Percentiles rank a stretch among this genome's conserved stretches.
These are phyloP conservation scores for Ceyx cyanopectus DNA, from an alignment of 2,113 vertebrate species.

Conservation along the genomic window DNA sequence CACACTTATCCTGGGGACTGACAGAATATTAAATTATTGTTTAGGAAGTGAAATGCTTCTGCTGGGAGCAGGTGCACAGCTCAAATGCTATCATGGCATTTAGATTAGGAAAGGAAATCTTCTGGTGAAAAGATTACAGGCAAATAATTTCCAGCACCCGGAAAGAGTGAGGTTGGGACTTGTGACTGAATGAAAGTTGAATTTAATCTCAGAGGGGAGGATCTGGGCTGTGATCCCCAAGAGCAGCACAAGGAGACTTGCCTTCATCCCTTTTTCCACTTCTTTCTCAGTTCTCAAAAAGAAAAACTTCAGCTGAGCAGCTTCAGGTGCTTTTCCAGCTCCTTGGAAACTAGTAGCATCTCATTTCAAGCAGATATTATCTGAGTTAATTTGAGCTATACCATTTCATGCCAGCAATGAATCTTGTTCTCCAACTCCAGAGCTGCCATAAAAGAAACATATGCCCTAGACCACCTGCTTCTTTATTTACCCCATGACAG, in stretches of 20 bases:
- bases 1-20: background rate
- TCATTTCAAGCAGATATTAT: background rate
- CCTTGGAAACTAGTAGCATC: background rate
- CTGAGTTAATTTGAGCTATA: background rate
- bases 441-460: background rate
- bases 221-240: background rate
- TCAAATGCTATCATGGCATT: background rate
- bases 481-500: background rate
- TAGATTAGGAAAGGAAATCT: background rate
- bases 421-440: background rate
- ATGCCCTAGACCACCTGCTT: background rate
- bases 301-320: background rate
- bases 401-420: background rate
- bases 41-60: constrained; percentile 1
- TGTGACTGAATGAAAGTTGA: background rate
- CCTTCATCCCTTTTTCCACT: background rate
- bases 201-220: background rate
- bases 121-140: background rate
- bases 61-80: constrained; percentile 20
- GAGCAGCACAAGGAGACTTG: background rate
- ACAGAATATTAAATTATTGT: background rate
- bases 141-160: background rate
- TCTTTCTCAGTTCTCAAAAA: background rate
- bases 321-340: constrained; percentile 8
- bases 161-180: background rate